Evolutionary conservation across 2,113 vertebrate species (phyloP).

Genomic region (Chionomys nivalis): DNA sequence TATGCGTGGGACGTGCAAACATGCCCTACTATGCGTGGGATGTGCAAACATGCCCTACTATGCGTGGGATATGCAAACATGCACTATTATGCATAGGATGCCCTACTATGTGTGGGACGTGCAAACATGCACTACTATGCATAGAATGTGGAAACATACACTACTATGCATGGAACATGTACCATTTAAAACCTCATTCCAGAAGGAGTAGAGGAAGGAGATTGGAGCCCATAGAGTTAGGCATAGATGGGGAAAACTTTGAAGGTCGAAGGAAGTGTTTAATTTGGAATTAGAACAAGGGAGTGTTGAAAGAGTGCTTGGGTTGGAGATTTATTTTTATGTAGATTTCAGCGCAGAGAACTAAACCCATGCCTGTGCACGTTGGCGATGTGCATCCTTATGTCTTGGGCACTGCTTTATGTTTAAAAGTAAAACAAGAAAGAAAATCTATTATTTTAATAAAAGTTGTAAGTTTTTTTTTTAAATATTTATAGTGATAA

Average conservation of each 20-base stretch:
- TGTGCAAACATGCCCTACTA: not conserved
- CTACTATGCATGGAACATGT: not conserved
- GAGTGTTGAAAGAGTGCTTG: conserved; percentile 27
- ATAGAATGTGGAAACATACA: not conserved
- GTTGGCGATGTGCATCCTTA: not conserved
- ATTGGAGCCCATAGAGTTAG: not conserved
- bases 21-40: not conserved
- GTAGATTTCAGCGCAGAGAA: not conserved
- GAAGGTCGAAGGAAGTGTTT: conserved; percentile 5
- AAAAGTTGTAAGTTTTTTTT: conserved; percentile 29
- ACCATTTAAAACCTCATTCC: not conserved
- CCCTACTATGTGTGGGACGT: not conserved
- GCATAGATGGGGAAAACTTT: not conserved
- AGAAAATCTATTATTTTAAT: not conserved
- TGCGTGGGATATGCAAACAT: not conserved
- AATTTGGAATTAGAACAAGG: not conserved
- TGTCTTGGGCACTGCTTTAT: not conserved
- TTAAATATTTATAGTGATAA: not conserved
- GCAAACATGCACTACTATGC: not conserved
- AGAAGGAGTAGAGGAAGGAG: not conserved
- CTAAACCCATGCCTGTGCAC: not conserved
- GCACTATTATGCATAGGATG: not conserved
- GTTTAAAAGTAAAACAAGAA: conserved; percentile 38
- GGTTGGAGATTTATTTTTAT: not conserved
- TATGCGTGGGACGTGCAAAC: not conserved